Percentiles rank a stretch among this genome's conserved stretches.
Evolutionary conservation across 2,113 vertebrate genomes (phyloP).

Genomic region (Callithrix jacchus): DNA sequence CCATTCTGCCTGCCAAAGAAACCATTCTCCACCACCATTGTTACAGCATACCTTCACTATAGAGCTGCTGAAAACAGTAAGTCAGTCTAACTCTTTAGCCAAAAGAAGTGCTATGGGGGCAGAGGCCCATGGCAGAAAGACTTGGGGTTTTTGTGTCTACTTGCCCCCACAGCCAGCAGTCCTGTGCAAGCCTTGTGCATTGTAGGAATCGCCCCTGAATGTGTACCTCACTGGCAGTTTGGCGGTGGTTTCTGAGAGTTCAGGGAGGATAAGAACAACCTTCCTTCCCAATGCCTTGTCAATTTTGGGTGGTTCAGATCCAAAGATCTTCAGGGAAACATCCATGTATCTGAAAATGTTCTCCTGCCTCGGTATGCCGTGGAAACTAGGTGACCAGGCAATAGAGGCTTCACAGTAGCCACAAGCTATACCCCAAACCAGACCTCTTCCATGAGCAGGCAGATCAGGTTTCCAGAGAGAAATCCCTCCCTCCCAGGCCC

Average conservation of each 20-base stretch:
- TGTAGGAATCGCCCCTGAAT: neutral
- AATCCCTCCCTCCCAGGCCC: neutral
- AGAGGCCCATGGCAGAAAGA: neutral
- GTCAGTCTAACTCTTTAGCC: neutral
- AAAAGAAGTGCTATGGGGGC: neutral
- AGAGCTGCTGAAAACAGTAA: neutral
- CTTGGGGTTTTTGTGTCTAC: neutral
- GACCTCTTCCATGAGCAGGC: neutral
- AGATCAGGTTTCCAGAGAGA: neutral
- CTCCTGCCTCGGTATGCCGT: neutral
- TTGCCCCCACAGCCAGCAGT: neutral
- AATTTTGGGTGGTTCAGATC: neutral
- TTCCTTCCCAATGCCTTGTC: neutral
- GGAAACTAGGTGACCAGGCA: neutral
- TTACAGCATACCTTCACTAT: neutral
- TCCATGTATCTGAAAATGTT: neutral
- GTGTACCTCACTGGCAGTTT: neutral
- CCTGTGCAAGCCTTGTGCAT: neutral
- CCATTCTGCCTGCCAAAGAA: neutral
- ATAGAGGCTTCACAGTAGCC: neutral
- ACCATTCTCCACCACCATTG: neutral
- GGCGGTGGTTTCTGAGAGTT: neutral
- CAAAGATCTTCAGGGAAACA: slow-evolving; percentile 17
- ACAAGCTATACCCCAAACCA: neutral
- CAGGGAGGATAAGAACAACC: neutral